Base-by-base conservation (phyloP, 2,888 invertebrate species). In the Drosophila maculinotata region DNA sequence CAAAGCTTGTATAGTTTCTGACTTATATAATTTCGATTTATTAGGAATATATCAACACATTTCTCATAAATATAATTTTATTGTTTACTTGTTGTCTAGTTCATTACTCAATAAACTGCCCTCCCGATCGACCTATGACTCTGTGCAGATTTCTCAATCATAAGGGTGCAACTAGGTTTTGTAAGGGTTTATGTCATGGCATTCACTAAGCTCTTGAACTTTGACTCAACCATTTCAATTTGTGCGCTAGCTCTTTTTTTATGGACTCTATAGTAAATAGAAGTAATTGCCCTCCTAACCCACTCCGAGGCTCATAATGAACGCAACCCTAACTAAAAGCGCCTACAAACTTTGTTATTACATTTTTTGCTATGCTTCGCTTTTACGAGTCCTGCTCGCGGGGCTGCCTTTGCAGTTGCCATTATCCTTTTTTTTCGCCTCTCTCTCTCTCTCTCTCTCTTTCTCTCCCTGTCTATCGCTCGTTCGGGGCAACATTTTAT, bases 271-370 rank as follows among this genome's bases (percentile, higher is more conserved):
- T 26, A 36, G 39, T 31, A 65, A 65, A 28, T 53, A 49, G 52
- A 57, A 63, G 67, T 72, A 72, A 72, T 68, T 72, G 72, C 54
- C 72, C 71, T 49, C 35, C 33, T 57, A 53, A 49, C 60, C 67
- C 47, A 42, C 23, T 59, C 39, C 15, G 39, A 33, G n/a, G 14
- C 14, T 23, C 58, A 30, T 57, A 60, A 70, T 66, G 59, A 58
- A 71, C 54, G 53, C 54, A 49, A 38, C 51, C 62, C 52, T 31
- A 62, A 62, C 72, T 49, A 58, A 63, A 63, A 39, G 28, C 48
- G 66, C 62, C 74, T 69, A 60, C 56, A 57, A 73, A 74, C 70
- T 75, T 75, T 74, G 70, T 75, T 74, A 75, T 74, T 75, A 67
- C 51, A 60, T 57, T 59, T 47, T 47, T 57, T 35, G 35, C n/a